Conservation (phyloP, 1,140 invertebrate species). For the Apis mellifera region DNA sequence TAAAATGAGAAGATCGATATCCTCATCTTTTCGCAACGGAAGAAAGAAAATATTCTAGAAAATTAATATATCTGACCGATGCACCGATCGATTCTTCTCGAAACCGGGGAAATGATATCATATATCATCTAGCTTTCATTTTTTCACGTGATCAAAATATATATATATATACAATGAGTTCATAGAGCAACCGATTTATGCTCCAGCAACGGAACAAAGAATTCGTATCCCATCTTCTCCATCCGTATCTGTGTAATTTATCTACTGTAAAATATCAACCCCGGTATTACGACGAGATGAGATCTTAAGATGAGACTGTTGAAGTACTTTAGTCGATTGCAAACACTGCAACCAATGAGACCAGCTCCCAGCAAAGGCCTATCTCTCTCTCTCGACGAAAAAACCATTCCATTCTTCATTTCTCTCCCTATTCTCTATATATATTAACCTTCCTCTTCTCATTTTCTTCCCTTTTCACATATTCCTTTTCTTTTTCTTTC, state of each 20-base stretch:
- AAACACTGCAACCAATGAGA: neutral
- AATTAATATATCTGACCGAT: too few relatives aligned
- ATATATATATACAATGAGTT: neutral
- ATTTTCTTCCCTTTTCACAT: neutral
- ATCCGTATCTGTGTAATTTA: conserved; percentile 13
- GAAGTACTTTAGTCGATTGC: neutral
- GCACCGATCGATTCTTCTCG: too few relatives aligned
- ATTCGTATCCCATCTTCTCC: neutral
- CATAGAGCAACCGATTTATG: neutral
- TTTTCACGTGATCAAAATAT: neutral
- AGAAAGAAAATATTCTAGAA: too few relatives aligned
- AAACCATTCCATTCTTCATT: neutral
- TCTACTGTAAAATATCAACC: neutral
- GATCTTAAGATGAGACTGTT: conserved; percentile 19
- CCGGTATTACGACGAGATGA: neutral
- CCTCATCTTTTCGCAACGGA: too few relatives aligned
- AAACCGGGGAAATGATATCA: too few relatives aligned
- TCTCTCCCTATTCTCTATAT: neutral
- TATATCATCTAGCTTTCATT: neutral
- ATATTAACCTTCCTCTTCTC: neutral
- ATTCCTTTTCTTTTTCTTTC: neutral
- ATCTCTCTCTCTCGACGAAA: neutral
- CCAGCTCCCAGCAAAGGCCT: neutral
- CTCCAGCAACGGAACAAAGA: neutral
- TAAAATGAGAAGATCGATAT: neutral